These are phyloP conservation scores for Poeciliopsis turneri DNA, from an alignment of 2,797 vertebrate genomes.

Conservation along the genomic window DNA sequence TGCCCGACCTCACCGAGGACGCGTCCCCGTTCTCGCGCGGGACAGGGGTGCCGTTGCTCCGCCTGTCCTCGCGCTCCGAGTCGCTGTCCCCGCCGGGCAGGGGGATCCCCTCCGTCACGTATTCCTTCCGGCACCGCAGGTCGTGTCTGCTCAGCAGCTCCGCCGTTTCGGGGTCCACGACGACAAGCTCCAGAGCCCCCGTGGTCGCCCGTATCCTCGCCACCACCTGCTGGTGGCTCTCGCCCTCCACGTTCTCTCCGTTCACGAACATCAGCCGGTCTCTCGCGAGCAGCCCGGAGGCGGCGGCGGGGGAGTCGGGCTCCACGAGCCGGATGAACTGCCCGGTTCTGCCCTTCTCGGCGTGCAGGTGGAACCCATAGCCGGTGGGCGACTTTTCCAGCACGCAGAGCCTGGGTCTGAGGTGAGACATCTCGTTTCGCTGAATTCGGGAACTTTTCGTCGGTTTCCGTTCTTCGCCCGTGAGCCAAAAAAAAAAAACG, in stretches of 20 bases:
- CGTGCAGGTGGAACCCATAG: constrained; percentile 96
- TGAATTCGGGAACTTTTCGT: constrained; percentile 3
- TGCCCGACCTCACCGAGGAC: constrained; percentile 48
- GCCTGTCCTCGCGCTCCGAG: constrained; percentile 47
- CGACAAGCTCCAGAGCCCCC: constrained; percentile 85
- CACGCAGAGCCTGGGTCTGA: constrained; percentile 85
- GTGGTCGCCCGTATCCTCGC: constrained; percentile 83
- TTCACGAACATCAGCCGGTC: constrained; percentile 91
- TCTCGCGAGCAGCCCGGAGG: constrained; percentile 86
- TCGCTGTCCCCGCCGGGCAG: constrained; percentile 55
- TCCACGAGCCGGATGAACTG: constrained; percentile 95
- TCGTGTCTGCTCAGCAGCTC: constrained; percentile 76
- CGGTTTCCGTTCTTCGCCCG: neutral
- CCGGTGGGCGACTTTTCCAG: constrained; percentile 85
- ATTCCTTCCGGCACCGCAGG: constrained; percentile 76
- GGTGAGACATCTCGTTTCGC: constrained; percentile 59
- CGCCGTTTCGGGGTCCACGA: constrained; percentile 83
- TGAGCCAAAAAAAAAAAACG: constrained; percentile 4
- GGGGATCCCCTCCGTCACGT: constrained; percentile 76
- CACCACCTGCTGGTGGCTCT: constrained; percentile 94
- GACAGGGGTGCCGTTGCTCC: constrained; percentile 65
- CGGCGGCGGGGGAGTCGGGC: constrained; percentile 85
- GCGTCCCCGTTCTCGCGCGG: constrained; percentile 73
- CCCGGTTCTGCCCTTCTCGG: constrained; percentile 89
- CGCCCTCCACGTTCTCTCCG: constrained; percentile 89